These are phyloP conservation scores for Tauraco erythrolophus DNA, from an alignment of 2,113 vertebrate genomes.

Conservation along the genomic window DNA sequence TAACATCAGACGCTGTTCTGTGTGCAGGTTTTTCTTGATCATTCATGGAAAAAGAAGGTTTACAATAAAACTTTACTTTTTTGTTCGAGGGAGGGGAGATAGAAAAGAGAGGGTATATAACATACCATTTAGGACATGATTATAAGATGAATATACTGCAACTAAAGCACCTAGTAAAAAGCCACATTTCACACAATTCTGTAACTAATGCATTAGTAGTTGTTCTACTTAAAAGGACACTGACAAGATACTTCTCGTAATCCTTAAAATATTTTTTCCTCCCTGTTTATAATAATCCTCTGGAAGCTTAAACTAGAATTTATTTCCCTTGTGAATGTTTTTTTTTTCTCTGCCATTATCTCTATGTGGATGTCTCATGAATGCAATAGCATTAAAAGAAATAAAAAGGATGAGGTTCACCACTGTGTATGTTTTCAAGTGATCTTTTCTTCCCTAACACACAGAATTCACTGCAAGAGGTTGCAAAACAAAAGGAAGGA, in stretches of 20 bases:
- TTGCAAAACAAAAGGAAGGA: slow-evolving; percentile 36
- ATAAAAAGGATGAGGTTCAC: not conserved
- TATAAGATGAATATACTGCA: not conserved
- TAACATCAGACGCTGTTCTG: not conserved
- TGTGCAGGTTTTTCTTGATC: not conserved
- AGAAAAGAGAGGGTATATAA: not conserved
- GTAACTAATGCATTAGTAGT: slow-evolving; percentile 37
- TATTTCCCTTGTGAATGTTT: not conserved
- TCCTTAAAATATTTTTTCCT: slow-evolving; percentile 38
- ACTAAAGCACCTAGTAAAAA: slow-evolving; percentile 20
- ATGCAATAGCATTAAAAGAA: slow-evolving; percentile 19
- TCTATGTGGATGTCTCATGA: slow-evolving; percentile 3
- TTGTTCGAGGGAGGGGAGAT: not conserved
- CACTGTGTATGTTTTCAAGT: slow-evolving; percentile 24
- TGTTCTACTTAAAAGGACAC: slow-evolving; percentile 44
- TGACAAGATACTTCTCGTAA: slow-evolving; percentile 31
- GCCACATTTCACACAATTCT: slow-evolving; percentile 23
- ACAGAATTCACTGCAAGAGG: slow-evolving; percentile 6
- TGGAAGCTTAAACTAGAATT: slow-evolving; percentile 42
- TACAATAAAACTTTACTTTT: not conserved
- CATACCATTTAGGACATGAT: not conserved
- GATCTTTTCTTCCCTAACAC: slow-evolving; percentile 1
- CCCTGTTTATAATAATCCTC: slow-evolving; percentile 33
- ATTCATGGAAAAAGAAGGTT: not conserved
- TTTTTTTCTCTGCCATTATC: not conserved